Evolutionary conservation across 2,888 invertebrate species (phyloP).

Genomic region (Agrenia bidenticulata): DNA sequence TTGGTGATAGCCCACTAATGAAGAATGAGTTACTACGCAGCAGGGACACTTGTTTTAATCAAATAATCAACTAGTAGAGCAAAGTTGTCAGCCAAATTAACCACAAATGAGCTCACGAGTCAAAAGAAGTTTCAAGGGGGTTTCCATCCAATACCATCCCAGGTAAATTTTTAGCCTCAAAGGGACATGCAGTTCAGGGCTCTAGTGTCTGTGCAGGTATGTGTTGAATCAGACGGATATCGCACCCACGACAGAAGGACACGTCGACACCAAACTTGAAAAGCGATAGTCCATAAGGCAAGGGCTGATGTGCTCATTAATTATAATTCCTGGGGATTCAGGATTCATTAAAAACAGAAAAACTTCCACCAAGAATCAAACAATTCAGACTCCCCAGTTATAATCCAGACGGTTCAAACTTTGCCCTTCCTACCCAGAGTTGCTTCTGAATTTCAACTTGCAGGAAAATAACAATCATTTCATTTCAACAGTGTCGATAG

Average conservation of each 20-base stretch:
- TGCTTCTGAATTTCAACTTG: too few species aligned
- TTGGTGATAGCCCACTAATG: neutral
- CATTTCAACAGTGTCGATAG: too few species aligned
- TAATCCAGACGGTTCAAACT: too few species aligned
- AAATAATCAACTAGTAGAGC: slow-evolving; percentile 11
- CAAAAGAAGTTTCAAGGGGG: neutral
- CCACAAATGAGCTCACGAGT: slow-evolving; percentile 12
- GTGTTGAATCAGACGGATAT: too few species aligned
- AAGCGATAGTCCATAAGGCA: too few species aligned
- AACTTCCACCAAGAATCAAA: neutral
- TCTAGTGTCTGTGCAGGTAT: too few species aligned
- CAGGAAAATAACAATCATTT: too few species aligned
- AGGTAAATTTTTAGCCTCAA: neutral
- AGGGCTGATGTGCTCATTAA: slow-evolving; percentile 8
- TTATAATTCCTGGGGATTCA: slow-evolving; percentile 19
- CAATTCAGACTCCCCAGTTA: too few species aligned
- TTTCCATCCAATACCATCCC: too few species aligned
- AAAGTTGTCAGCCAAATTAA: slow-evolving; percentile 17
- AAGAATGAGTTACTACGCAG: slow-evolving; percentile 4
- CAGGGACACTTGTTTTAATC: slow-evolving; percentile 14
- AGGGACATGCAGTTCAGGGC: neutral
- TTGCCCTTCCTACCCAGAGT: too few species aligned
- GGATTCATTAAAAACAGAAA: slow-evolving; percentile 20
- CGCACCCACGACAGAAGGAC: too few species aligned
- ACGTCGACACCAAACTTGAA: too few species aligned